phyloP scores from a whole-genome alignment of 2,888 invertebrate genomes.

The Luperina nickerlii region DNA sequence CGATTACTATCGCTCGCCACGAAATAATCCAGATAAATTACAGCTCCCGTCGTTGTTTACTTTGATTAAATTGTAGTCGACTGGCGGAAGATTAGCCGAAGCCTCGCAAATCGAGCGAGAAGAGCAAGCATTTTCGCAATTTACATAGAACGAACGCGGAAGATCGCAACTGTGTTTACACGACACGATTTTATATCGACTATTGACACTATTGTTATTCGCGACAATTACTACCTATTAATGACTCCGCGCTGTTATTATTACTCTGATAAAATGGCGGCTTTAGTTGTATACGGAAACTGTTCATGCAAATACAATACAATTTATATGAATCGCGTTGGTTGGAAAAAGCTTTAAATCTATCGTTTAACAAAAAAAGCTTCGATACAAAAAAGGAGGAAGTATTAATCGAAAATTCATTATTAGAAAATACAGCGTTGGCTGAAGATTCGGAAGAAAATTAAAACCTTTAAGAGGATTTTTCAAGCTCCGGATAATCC shows the following conservation, averaged over 20 bases:
- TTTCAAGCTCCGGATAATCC: conserved; percentile 73
- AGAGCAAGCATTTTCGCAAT: conserved; percentile 87
- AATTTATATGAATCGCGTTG: conserved; percentile 12
- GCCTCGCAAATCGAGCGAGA: conserved; percentile 88
- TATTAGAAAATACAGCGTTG: conserved; percentile 69
- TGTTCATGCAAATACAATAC: conserved; percentile 13
- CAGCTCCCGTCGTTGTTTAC: conserved; percentile 87
- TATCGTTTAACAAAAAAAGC: conserved; percentile 52
- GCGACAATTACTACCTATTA: conserved; percentile 51
- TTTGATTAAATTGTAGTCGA: conserved; percentile 91
- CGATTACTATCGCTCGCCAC: conserved; percentile 88
- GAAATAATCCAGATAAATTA: conserved; percentile 90
- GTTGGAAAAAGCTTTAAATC: conserved; percentile 26
- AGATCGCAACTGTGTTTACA: conserved; percentile 82
- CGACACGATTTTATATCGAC: conserved; percentile 72
- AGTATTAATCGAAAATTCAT: conserved; percentile 65
- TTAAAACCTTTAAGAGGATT: conserved; percentile 77
- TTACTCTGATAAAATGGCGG: conserved; percentile 20
- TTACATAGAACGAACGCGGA: conserved; percentile 87
- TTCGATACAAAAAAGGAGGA: conserved; percentile 57
- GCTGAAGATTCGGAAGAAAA: conserved; percentile 68
- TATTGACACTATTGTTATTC: conserved; percentile 59
- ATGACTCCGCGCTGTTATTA: conserved; percentile 24
- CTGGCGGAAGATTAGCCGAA: conserved; percentile 89
- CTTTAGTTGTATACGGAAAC: conserved; percentile 12